Evolutionary conservation across 2,113 vertebrate genomes (phyloP).

Genomic region (Scophthalmus maximus): DNA sequence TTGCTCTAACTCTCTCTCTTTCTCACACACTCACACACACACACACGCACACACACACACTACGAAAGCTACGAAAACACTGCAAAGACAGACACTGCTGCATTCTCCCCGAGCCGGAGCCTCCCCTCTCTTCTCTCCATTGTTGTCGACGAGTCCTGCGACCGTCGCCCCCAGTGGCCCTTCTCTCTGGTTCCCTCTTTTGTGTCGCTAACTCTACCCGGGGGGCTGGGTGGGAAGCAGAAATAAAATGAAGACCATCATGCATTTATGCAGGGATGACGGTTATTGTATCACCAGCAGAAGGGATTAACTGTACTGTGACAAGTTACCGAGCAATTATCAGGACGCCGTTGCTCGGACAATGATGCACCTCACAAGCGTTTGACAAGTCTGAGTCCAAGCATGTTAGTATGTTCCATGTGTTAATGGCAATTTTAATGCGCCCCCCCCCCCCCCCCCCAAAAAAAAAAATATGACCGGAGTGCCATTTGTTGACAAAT

Average conservation of each 20-base stretch:
- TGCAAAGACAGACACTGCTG: constrained; percentile 72
- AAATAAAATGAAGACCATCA: neutral
- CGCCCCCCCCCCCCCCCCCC: too few relatives aligned
- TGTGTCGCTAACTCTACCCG: neutral
- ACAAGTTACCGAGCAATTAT: neutral
- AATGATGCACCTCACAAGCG: too few relatives aligned
- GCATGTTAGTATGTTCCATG: too few relatives aligned
- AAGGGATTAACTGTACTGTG: neutral
- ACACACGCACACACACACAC: constrained; percentile 20
- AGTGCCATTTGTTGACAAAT: too few relatives aligned
- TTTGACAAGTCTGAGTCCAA: too few relatives aligned
- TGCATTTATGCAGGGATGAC: neutral
- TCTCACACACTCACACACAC: too few relatives aligned
- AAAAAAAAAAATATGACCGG: too few relatives aligned
- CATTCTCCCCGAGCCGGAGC: constrained; percentile 62
- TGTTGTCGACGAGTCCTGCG: constrained; percentile 58
- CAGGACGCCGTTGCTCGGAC: neutral
- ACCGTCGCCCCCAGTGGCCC: constrained; percentile 36
- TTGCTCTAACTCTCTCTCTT: too few relatives aligned
- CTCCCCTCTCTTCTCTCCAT: constrained; percentile 65
- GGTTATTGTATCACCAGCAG: constrained; percentile 2
- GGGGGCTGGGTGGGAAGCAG: neutral
- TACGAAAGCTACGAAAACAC: constrained; percentile 55
- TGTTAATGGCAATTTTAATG: too few relatives aligned
- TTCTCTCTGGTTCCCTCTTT: constrained; percentile 15